A percentile compares a stretch with the other conserved stretches of the same genome.
phyloP scores from a whole-genome alignment of 2,113 vertebrate genomes.

The Bagarius yarrelli region DNA sequence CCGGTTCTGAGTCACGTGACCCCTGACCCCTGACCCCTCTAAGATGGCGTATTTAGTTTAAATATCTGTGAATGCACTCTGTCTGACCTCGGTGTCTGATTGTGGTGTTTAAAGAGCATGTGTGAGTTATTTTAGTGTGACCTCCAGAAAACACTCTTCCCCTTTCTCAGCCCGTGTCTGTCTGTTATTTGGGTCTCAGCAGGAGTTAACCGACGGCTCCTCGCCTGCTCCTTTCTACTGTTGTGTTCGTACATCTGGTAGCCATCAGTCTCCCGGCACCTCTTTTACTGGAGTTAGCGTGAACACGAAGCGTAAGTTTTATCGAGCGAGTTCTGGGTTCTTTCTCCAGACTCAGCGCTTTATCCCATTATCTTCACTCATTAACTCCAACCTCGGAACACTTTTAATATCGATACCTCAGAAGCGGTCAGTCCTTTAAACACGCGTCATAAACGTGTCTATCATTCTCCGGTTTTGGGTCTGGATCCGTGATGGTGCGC shows the following conservation, averaged over 20 bases:
- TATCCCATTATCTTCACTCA: not conserved
- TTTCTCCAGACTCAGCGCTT: not conserved
- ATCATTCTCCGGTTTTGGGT: not conserved
- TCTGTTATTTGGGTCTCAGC: conserved; percentile 20
- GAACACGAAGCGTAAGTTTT: not conserved
- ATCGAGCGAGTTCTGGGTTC: not conserved
- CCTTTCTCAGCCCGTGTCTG: not conserved
- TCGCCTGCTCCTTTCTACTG: conserved; percentile 39
- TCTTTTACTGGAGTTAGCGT: conserved; percentile 11
- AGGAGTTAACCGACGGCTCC: conserved; percentile 35
- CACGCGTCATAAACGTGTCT: not conserved
- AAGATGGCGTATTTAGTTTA: no score
- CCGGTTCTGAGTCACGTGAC: no score
- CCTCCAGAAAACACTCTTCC: conserved; percentile 1
- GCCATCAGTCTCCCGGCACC: conserved; percentile 40
- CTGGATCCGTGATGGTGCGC: not conserved
- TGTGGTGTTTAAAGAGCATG: not conserved
- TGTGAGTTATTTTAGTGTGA: conserved; percentile 1
- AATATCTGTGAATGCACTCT: not conserved
- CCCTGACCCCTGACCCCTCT: no score
- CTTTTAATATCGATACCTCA: conserved; percentile 2
- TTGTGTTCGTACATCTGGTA: conserved; percentile 54
- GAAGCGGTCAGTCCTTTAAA: not conserved
- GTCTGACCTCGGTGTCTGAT: not conserved
- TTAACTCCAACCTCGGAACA: not conserved